A percentile compares a stretch with the other conserved stretches of the same genome.
Conservation (phyloP, 1,140 invertebrate species). For the Bombus fervidus region DNA sequence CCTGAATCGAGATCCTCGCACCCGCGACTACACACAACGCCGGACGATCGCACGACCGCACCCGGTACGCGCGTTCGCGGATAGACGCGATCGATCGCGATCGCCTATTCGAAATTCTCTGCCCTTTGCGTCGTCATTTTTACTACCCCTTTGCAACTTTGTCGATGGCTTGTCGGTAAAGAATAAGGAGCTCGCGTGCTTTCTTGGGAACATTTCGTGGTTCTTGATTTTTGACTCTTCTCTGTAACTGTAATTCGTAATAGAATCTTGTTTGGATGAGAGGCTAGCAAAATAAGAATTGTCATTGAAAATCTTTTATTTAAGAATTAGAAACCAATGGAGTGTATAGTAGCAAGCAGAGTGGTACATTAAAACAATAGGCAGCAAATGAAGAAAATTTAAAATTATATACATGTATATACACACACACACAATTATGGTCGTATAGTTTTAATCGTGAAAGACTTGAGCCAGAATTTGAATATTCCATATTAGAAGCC, state of each 20-base stretch:
- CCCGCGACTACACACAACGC: slow-evolving; percentile 59
- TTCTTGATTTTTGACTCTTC: background rate
- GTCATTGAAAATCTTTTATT: too few species aligned
- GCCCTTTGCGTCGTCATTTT: background rate
- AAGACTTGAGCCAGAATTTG: background rate
- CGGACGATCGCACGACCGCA: slow-evolving; percentile 54
- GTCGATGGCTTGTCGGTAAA: background rate
- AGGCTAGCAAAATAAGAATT: too few species aligned
- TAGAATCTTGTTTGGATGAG: too few species aligned
- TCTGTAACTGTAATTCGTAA: too few species aligned
- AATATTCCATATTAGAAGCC: background rate
- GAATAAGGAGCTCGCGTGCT: background rate
- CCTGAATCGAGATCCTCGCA: slow-evolving; percentile 73
- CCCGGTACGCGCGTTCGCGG: slow-evolving; percentile 56
- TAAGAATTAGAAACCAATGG: too few species aligned
- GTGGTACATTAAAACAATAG: too few species aligned
- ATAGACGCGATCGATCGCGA: slow-evolving; percentile 33
- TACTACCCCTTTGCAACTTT: background rate
- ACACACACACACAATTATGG: background rate
- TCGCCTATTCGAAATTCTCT: background rate
- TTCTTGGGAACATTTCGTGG: background rate
- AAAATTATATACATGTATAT: background rate
- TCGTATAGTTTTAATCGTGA: background rate
- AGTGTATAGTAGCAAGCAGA: too few species aligned
- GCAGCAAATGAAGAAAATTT: background rate